phyloP scores from a whole-genome alignment of 92 coral and sea anemone genomes.

The Epizoanthus illoricatus region DNA sequence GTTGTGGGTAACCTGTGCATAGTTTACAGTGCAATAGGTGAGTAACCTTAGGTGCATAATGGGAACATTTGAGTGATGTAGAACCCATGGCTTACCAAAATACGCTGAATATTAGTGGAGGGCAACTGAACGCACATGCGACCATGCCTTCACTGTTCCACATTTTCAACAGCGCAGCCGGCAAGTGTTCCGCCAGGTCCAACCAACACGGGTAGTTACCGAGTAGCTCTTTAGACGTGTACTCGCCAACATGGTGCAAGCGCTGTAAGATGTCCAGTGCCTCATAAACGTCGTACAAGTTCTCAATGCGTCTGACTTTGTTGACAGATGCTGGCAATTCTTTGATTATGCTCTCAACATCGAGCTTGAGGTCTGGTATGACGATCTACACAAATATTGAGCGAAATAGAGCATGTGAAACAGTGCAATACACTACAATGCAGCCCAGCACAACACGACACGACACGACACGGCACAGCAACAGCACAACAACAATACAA shows the following conservation, averaged over 20 bases:
- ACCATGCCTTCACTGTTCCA: slow-evolving; percentile 2
- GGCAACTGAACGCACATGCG: slow-evolving; percentile 15
- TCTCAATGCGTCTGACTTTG: neutral
- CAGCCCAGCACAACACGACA: no score
- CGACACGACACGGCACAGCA: no score
- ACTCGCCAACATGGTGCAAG: neutral
- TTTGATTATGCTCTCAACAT: neutral
- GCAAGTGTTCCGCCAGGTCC: neutral
- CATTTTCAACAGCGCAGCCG: neutral
- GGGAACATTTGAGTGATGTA: no score
- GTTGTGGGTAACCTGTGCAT: no score
- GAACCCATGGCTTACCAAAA: slow-evolving; percentile 33
- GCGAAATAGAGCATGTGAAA: no score
- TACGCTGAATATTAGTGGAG: slow-evolving; percentile 4
- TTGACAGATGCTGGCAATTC: neutral
- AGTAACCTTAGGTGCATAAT: no score
- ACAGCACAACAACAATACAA: no score
- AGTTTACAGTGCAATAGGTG: no score
- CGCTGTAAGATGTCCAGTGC: neutral
- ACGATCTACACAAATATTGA: neutral
- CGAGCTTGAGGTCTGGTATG: neutral
- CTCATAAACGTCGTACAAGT: neutral
- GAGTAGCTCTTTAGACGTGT: neutral
- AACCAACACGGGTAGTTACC: neutral
- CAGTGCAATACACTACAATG: no score